A percentile compares a stretch with the other conserved stretches of the same genome.
Evolutionary conservation across 2,888 invertebrate species (phyloP).

Genomic region (Coelinius sp.): DNA sequence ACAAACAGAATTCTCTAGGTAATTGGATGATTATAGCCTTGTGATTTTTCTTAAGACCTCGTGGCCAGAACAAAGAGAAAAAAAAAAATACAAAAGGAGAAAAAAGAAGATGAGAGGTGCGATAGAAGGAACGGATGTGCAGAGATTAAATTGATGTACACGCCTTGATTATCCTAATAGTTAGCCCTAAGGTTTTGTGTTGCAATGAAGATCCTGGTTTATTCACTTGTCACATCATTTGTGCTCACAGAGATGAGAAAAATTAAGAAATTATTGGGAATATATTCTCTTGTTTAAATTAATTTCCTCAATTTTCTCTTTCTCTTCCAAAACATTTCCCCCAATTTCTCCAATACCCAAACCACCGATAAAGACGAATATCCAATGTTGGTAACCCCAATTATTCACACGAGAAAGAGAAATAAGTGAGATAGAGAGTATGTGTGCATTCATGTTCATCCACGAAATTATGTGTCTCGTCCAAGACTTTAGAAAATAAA

Average conservation of each 20-base stretch:
- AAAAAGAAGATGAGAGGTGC: background rate
- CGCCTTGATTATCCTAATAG: conserved; percentile 31
- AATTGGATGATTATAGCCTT: conserved; percentile 38
- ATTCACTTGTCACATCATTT: too few species aligned
- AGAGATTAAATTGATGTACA: conserved; percentile 28
- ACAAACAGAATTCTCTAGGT: conserved; percentile 16
- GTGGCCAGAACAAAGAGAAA: conserved; percentile 7
- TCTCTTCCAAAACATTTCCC: background rate
- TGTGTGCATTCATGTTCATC: conserved; percentile 26
- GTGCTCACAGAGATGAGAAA: too few species aligned
- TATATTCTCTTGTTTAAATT: background rate
- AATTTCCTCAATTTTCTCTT: background rate
- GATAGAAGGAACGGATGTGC: conserved; percentile 5
- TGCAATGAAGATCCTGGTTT: background rate
- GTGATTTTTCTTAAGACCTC: conserved; percentile 15
- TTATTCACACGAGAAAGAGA: background rate
- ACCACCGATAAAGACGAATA: background rate
- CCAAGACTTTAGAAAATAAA: conserved; percentile 20
- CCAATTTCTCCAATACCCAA: background rate
- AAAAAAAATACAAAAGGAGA: background rate
- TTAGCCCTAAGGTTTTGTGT: background rate
- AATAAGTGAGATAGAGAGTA: background rate
- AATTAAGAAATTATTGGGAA: too few species aligned
- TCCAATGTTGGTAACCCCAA: background rate
- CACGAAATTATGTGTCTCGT: conserved; percentile 38